Evolutionary conservation across 2,113 vertebrate species (phyloP).

Genomic region (Bufo bufo): DNA sequence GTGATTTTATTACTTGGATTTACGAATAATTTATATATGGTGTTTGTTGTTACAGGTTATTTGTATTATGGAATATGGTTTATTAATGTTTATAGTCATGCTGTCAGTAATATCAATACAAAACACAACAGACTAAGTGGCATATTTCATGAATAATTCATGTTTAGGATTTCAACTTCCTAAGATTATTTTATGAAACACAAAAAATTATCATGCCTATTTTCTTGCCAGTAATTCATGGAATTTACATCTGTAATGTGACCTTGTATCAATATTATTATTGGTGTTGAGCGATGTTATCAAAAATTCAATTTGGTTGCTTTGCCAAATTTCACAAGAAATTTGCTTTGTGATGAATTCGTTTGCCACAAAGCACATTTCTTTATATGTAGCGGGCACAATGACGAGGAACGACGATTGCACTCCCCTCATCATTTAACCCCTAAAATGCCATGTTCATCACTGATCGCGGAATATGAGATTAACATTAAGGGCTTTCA

Average conservation of each 20-base stretch:
- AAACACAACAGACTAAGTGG: slow-evolving; percentile 7
- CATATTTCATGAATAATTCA: slow-evolving; percentile 12
- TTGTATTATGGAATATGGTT: background rate
- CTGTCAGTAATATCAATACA: slow-evolving; percentile 21
- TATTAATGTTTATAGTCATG: slow-evolving; percentile 4
- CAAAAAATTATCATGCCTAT: background rate
- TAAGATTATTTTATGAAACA: background rate
- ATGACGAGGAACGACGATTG: no score
- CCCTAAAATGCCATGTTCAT: no score
- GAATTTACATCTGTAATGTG: background rate
- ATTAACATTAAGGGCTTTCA: no score
- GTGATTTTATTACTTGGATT: background rate
- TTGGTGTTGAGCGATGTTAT: no score
- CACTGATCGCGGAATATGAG: no score
- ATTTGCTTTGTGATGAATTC: no score
- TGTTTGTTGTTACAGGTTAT: background rate
- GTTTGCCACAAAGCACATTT: no score
- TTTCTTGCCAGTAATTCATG: background rate
- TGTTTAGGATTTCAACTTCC: background rate
- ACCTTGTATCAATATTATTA: background rate
- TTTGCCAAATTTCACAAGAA: no score
- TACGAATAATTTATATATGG: background rate
- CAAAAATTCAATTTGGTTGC: no score
- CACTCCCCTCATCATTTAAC: no score
- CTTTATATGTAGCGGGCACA: no score